Evolutionary conservation across 2,888 invertebrate genomes (phyloP).

Genomic region (Celastrina argiolus): DNA sequence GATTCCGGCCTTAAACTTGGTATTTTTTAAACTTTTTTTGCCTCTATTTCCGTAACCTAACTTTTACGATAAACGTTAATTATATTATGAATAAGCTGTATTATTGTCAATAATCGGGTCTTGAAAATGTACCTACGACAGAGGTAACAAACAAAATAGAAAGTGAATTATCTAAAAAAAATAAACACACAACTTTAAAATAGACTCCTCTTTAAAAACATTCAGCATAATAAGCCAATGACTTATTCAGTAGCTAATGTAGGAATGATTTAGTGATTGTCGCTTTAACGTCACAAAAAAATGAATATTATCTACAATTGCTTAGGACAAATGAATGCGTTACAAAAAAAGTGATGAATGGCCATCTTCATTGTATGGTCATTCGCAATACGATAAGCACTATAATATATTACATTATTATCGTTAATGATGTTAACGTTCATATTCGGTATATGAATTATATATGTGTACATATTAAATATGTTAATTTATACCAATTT

Average conservation of each 20-base stretch:
- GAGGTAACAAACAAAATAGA: not conserved
- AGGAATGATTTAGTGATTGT: constrained; percentile 20
- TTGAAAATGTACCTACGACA: not conserved
- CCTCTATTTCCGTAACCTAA: too few species aligned
- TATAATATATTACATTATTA: constrained; percentile 8
- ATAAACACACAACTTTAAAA: not conserved
- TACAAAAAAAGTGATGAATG: constrained; percentile 19
- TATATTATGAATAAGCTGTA: not conserved
- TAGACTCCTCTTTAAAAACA: not conserved
- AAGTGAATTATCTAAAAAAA: not conserved
- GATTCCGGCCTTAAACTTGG: not conserved
- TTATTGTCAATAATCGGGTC: not conserved
- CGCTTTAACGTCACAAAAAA: constrained; percentile 15
- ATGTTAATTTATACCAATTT: not conserved
- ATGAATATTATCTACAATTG: constrained; percentile 12
- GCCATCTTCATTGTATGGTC: constrained; percentile 17
- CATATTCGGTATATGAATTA: constrained; percentile 4
- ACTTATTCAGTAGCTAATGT: constrained; percentile 21
- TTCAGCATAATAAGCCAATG: constrained; percentile 7
- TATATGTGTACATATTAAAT: not conserved
- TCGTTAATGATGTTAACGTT: constrained; percentile 1
- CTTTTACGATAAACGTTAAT: too few species aligned
- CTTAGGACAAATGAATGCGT: constrained; percentile 17
- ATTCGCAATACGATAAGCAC: not conserved
- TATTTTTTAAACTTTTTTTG: not conserved